Evolutionary conservation across 2,113 vertebrate species (phyloP), one percentile per base, ranked within the genome.

Genomic region (Lophochroa leadbeateri): DNA sequence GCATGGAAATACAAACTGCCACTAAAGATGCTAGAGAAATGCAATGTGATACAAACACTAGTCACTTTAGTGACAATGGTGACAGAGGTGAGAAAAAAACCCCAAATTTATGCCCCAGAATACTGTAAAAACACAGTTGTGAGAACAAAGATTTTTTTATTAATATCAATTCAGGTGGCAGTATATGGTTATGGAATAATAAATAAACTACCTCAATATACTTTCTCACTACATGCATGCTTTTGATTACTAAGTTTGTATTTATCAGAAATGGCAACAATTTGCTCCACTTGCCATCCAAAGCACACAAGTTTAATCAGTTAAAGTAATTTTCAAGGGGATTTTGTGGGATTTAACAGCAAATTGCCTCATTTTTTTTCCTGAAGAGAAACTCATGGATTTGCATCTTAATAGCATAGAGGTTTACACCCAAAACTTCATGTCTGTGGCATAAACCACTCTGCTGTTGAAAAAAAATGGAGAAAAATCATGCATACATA

Each of bases 341-440:
- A 60, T 71, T 85, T 58, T 81, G 44, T 60, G 19, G 29, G 27
- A 79, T 95, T 84, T 91, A 78, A 25, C 28, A 75, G 64, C 9
- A 95, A 94, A 74, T 83, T 74, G 9, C 67, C 24, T 80, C 79
- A 0, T 41, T 82, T 27, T 47, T 47, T 60, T 57, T 28, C 46
- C 37, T 58, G 11, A 82, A 33, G 41, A 78, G 43, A 65, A 94
- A 63, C 12, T 79, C 4, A 29, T 11, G n/a, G 33, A 86, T 94
- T 94, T 93, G 17, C 82, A 93, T 92, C 88, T 87, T 84, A 96
- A 86, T 87, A 64, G 18, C 47, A 58, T 43, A 7, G 57, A 78
- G 23, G 47, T 79, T 16, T 68, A 91, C 0, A 4, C 10, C 37
- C 70, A 25, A 60, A 85, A 58, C 50, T 75, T 91, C 39, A 28